These are phyloP conservation scores for Cistogaster globosa DNA, from an alignment of 2,888 invertebrate genomes.

Conservation along the genomic window DNA sequence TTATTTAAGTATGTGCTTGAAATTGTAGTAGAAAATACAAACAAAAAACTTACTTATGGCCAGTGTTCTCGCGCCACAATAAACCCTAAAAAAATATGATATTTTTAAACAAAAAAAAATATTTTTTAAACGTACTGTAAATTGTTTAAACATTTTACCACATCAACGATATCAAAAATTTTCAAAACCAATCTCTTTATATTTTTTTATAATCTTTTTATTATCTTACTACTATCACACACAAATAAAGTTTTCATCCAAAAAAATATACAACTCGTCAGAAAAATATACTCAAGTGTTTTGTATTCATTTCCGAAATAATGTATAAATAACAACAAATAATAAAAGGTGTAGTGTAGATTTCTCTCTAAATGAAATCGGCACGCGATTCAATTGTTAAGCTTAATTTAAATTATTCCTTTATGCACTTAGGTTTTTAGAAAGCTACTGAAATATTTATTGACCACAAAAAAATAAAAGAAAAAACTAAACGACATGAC, in stretches of 20 bases:
- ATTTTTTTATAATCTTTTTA: slow-evolving; percentile 12
- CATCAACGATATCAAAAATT: slow-evolving; percentile 22
- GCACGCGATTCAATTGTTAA: slow-evolving; percentile 82
- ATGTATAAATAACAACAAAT: slow-evolving; percentile 54
- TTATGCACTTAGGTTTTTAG: slow-evolving; percentile 26
- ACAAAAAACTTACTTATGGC: too few species aligned
- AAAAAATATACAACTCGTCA: slow-evolving; percentile 38
- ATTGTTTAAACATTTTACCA: background rate
- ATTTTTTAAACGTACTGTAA: slow-evolving; percentile 20
- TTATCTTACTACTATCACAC: slow-evolving; percentile 6
- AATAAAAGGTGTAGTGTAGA: slow-evolving; percentile 62
- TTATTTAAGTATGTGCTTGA: too few species aligned
- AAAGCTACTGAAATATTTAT: slow-evolving; percentile 24
- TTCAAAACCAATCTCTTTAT: slow-evolving; percentile 42
- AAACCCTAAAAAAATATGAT: too few species aligned
- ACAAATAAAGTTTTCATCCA: slow-evolving; percentile 4
- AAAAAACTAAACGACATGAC: slow-evolving; percentile 32
- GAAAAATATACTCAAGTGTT: slow-evolving; percentile 60
- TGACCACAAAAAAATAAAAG: slow-evolving; percentile 56
- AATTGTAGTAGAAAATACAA: too few species aligned
- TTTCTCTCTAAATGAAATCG: slow-evolving; percentile 78
- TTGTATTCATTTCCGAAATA: slow-evolving; percentile 71
- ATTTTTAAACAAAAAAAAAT: too few species aligned
- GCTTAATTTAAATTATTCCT: slow-evolving; percentile 64
- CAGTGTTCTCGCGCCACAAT: too few species aligned